Percentiles rank a stretch among this genome's conserved stretches.
phyloP scores from a whole-genome alignment of 2,797 vertebrate genomes.

The Sylvilagus floridanus region DNA sequence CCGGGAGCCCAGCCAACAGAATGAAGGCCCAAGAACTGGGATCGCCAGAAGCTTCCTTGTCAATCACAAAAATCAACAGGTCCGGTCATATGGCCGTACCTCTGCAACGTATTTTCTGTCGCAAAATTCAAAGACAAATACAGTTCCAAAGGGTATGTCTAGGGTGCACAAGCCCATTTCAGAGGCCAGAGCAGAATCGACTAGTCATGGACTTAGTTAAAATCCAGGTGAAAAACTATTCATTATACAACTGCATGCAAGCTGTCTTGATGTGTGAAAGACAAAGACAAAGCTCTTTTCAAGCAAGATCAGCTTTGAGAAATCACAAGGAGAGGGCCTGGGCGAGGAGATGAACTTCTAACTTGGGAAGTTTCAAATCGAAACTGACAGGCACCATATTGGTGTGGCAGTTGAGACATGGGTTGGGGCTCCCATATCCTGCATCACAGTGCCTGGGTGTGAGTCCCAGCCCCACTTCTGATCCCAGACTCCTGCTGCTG shows the following conservation, averaged over 20 bases:
- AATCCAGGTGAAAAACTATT: slow-evolving; percentile 54
- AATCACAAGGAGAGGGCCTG: background rate
- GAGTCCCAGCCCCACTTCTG: no score
- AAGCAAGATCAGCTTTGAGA: slow-evolving; percentile 41
- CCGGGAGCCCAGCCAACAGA: background rate
- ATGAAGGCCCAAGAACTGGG: background rate
- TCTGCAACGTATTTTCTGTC: background rate
- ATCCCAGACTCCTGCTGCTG: no score
- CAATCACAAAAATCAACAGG: background rate
- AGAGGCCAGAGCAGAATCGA: slow-evolving; percentile 19
- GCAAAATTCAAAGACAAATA: slow-evolving; percentile 18
- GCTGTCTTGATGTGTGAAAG: background rate
- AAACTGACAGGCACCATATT: background rate
- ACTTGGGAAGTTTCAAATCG: background rate
- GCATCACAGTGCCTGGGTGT: no score
- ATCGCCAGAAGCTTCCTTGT: background rate
- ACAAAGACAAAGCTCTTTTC: slow-evolving; percentile 59
- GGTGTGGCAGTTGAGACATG: no score
- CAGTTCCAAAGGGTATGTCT: background rate
- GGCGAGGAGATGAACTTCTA: background rate
- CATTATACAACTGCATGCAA: slow-evolving; percentile 48
- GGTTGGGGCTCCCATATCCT: no score
- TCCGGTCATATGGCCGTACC: background rate
- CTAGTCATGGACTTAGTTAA: slow-evolving; percentile 48
- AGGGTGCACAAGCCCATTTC: background rate